A percentile compares a stretch with the other conserved stretches of the same genome.
Conservation (phyloP, 2,888 invertebrate genomes). For the Flabesymbios commensalis region DNA sequence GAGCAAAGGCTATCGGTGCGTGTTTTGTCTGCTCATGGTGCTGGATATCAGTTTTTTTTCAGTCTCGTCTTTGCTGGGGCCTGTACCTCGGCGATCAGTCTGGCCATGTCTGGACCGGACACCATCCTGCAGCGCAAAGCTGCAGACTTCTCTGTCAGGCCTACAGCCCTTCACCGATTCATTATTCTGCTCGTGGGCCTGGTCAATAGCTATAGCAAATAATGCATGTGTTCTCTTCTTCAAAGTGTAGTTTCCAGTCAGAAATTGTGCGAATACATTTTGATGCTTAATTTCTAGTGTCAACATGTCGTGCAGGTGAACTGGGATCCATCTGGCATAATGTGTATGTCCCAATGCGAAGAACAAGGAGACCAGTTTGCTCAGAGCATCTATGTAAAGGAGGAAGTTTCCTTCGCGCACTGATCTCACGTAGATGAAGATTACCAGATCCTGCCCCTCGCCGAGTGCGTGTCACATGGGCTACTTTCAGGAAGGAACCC, state of each 20-base stretch:
- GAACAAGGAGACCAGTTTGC: background rate
- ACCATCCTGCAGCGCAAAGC: conserved; percentile 24
- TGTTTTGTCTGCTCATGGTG: conserved; percentile 28
- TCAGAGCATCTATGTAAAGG: background rate
- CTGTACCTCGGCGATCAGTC: conserved; percentile 21
- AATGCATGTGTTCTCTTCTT: conserved; percentile 14
- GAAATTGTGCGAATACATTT: background rate
- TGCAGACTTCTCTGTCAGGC: conserved; percentile 25
- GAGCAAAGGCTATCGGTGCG: conserved; percentile 22
- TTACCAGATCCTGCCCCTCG: too few relatives aligned
- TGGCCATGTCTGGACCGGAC: conserved; percentile 25
- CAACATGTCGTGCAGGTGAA: background rate
- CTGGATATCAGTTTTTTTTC: background rate
- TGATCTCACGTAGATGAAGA: too few relatives aligned
- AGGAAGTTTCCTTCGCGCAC: too few relatives aligned
- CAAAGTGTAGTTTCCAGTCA: background rate
- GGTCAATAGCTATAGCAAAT: conserved; percentile 28
- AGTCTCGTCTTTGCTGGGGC: conserved; percentile 3
- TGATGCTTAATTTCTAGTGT: background rate
- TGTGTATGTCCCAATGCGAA: background rate
- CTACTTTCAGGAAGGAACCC: too few relatives aligned
- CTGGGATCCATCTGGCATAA: background rate
- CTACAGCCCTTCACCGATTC: conserved; percentile 24
- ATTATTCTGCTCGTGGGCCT: conserved; percentile 34
- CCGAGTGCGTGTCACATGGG: too few relatives aligned